Conservation (phyloP, 2,113 vertebrate genomes). For the Pavo muticus region DNA sequence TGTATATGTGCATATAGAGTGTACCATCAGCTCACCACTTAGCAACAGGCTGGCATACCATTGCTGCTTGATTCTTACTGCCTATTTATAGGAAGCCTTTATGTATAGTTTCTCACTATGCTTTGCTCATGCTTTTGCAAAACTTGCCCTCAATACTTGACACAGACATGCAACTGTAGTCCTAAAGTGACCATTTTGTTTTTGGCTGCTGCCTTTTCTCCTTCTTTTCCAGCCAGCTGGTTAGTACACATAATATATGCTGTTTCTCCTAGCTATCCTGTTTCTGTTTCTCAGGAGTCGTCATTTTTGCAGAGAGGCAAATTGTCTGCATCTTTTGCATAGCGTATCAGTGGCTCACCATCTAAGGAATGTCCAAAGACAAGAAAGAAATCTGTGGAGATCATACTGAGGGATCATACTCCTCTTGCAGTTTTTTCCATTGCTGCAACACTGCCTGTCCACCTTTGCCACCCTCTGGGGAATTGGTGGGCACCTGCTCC, state of each 20-base stretch:
- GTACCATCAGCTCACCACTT: background rate
- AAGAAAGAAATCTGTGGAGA: background rate
- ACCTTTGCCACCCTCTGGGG: background rate
- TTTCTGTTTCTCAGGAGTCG: background rate
- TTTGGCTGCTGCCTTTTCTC: background rate
- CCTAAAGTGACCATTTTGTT: background rate
- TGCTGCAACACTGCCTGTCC: rapidly evolving
- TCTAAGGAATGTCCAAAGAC: background rate
- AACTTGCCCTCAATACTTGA: background rate
- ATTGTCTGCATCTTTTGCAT: background rate
- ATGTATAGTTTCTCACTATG: background rate
- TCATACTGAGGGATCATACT: background rate
- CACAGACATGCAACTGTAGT: background rate
- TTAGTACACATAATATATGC: background rate
- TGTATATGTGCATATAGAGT: background rate
- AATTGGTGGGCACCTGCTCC: background rate
- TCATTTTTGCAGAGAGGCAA: background rate
- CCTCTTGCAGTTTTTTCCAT: background rate
- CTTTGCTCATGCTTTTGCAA: background rate
- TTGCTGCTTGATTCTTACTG: background rate
- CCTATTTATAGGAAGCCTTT: background rate
- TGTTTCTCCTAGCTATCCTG: background rate
- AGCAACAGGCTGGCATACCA: background rate
- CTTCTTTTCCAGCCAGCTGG: background rate
- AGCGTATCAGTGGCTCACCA: background rate